Conservation (phyloP, 64 coral and sea anemone genomes). For the Montipora efflorescens region DNA sequence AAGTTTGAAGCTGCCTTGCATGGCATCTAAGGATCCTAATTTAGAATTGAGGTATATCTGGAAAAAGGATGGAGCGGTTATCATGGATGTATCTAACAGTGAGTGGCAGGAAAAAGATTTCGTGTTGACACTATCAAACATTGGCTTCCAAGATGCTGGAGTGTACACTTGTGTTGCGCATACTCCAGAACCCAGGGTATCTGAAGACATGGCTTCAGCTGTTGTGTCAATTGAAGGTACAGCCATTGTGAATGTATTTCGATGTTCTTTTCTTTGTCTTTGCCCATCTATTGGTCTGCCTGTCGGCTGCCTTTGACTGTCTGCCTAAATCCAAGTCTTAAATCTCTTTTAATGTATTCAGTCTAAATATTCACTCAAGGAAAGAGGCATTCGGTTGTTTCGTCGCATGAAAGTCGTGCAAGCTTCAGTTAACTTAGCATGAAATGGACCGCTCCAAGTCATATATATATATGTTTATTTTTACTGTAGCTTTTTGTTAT, state of each 20-base stretch:
- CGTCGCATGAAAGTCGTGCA: too few relatives aligned
- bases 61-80: constrained; percentile 53
- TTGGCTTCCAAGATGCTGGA: constrained; percentile 51
- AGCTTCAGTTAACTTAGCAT: too few relatives aligned
- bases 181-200: constrained; percentile 44
- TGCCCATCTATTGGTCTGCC: too few relatives aligned
- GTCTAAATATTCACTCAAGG: too few relatives aligned
- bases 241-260: neutral
- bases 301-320: too few relatives aligned
- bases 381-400: too few relatives aligned
- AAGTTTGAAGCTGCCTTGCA: constrained; percentile 29
- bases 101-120: constrained; percentile 38
- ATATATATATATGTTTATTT: too few relatives aligned
- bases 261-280: neutral
- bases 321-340: too few relatives aligned
- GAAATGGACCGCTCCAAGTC: too few relatives aligned
- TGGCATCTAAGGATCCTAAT: constrained; percentile 28
- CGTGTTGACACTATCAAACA: constrained; percentile 25
- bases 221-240: constrained; percentile 18
- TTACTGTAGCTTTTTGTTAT: too few relatives aligned
- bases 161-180: constrained; percentile 66
- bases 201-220: constrained; percentile 55
- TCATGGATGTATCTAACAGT: neutral
- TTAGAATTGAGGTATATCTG: constrained; percentile 65
- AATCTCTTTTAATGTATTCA: too few relatives aligned